Base-by-base conservation (phyloP, 2,888 invertebrate genomes). In the Anthrax anthrax region DNA sequence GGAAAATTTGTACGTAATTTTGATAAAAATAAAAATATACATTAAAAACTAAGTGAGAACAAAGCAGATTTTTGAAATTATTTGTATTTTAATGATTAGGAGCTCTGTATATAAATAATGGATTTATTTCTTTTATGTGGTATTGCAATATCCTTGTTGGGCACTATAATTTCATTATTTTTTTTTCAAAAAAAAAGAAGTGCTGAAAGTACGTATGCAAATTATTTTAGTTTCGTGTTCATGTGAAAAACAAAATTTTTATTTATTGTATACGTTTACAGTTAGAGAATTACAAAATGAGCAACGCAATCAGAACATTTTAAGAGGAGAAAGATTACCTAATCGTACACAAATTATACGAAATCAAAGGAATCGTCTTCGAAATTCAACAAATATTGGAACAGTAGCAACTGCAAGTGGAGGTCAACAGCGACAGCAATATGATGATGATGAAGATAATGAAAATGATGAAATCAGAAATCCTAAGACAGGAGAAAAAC, bases 281-380 rank as follows among this genome's bases (percentile, higher is more conserved):
- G 29, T 32, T 17, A 19, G 29, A 27, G 18, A 5, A 8, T 27
- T 50, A 23, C 41, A 44, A 52, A 53, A 47, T 50, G 57, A 49
- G 43, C 52, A 46, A 19, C 53, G 50, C 18, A 53, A 52, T 56
- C 57, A 52, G 47, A 59, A 56, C 53, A 60, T 68, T 29, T 65
- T 57, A 27, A 57, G 60, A 6, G 60, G 58, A 17, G 75, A 77
- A 61, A 77, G 76, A 40, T 74, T 73, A 1, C 78, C 77, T 18
- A 73, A 84, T 43, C 72, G 84, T 57, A 82, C 81, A 1, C 82
- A 81, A 57, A 80, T 81, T 32, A 79, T 80, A 5, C 74, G 86
- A 52, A 84, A 83, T 64, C 78, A 81, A 57, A 75, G 84, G 42
- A 61, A 64, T 53, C 60, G 66, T 1, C 48, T 65, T 13, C 56